Evolutionary conservation across 53 echinoderm and acorn worm genomes (phyloP), one percentile per base, ranked within the genome.

Genomic region (Luidia sarsii): DNA sequence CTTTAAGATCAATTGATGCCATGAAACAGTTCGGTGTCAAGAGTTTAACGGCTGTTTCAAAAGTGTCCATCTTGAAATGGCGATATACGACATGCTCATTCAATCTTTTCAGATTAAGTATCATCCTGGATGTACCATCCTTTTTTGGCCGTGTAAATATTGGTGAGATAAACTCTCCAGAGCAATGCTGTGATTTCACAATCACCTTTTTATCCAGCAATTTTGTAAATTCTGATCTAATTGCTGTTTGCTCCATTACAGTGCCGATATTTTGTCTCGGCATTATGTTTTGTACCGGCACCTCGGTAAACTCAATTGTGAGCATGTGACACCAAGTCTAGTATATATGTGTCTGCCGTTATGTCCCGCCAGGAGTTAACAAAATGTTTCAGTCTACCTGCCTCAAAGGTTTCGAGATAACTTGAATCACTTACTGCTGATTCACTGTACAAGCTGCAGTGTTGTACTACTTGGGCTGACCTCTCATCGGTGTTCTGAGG

Each of bases 311-410:
- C 34, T 83, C 83, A 60, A 83, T 83, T n/a, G 33, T 70, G 70
- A 30, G 71, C 70, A 60, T 71, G 71, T 3, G 48, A 31, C 22
- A 45, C 83, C 27, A 83, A 68, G 50, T 83, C 63, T 14, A 83
- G 30, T 14, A 83, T 62, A 25, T 48, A 56, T 38, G 27, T 49
- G 69, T 83, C 83, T 39, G 83, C 70, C 0, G 72, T 83, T 55
- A 83, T 39, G 18, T 83, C 33, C 29, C 71, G 52, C 83, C 71
- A 83, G 23, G 70, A 32, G 36, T 29, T 45, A n/a, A 46, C 60
- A 83, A 71, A 83, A n/a, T 71, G 60, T 83, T 71, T 71, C 83
- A 83, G 57, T 72, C 83, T 83, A 43, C 83, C 71, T 57, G 84
- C 73, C 57, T 71, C 53, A 59, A 84, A 84, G n/a, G 48, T 39